A percentile compares a stretch with the other conserved stretches of the same genome.
Conservation (phyloP, 2,113 vertebrate genomes). For the Indri indri region DNA sequence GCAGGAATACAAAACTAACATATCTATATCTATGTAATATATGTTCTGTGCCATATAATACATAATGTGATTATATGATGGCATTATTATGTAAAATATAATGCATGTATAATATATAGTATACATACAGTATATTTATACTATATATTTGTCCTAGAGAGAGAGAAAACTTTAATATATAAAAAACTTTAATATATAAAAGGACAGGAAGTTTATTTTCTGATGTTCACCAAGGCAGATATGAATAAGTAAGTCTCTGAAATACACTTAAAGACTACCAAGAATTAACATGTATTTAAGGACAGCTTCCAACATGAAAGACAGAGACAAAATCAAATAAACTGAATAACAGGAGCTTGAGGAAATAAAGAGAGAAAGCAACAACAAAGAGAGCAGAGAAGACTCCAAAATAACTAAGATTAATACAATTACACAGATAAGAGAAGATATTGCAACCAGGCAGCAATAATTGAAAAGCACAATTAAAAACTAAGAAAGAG, state of each 20-base stretch:
- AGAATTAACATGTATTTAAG: neutral
- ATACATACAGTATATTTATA: neutral
- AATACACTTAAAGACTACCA: neutral
- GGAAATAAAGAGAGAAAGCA: neutral
- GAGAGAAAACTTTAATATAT: too few species aligned
- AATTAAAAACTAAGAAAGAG: neutral
- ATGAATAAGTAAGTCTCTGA: neutral
- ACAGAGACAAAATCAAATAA: neutral
- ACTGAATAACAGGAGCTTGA: neutral
- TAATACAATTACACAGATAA: neutral
- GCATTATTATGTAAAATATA: neutral
- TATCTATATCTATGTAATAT: neutral
- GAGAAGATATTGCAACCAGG: neutral
- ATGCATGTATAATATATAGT: neutral
- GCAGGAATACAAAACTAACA: neutral
- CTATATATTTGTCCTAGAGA: too few species aligned
- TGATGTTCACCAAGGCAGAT: neutral
- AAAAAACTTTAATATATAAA: neutral
- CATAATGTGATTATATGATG: neutral
- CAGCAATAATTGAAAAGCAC: neutral
- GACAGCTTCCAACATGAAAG: neutral
- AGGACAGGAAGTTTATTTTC: neutral
- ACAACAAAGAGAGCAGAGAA: neutral
- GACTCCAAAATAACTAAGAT: neutral
- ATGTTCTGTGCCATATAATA: neutral